Evolutionary conservation across 1,140 invertebrate genomes (phyloP), one percentile per base, ranked within the genome.

Genomic region (Eueides isabella): DNA sequence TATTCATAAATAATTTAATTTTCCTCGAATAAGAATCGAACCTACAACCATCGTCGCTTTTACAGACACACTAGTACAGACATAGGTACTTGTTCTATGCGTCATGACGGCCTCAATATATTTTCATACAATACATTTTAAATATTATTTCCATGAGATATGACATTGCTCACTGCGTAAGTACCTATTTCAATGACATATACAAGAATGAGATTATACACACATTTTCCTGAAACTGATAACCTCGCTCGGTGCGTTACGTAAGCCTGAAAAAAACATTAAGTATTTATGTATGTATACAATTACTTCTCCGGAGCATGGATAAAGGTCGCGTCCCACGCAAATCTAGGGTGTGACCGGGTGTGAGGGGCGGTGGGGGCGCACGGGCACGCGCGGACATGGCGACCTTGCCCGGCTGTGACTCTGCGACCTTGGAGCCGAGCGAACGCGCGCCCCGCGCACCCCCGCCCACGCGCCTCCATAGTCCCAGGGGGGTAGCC

Each of bases 271-370:
- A 76, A 79, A 88, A 88, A 86, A 84, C 84, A 90, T 90, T 88
- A 87, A 85, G 82, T 88, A 89, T 90, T 90, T 85, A 82, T 81
- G 76, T 84, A 80, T 81, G 74, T 90, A 89, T 87, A 91, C 89
- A 91, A 91, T 92, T 89, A 88, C 87, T 90, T 85, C 86, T 88
- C 85, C 82, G 82, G 85, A 92, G 86, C 84, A 78, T 87, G 88
- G 87, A 91, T 92, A 92, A 92, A 92, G 91, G 91, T 92, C 90
- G 88, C 87, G 81, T 92, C 91, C 91, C 88, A 92, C 91, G 91
- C 89, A 88, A 89, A 85, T 84, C 78, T 83, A 85, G 89, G 91
- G 86, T 85, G 87, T 84, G 80, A 81, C 83, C 81, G 88, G 91
- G 87, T 77, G 84, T 80, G 84, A 76, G 81, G 84, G 71, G 75